Base-by-base conservation (phyloP, 2,113 vertebrate genomes). In the Zosterops lateralis region DNA sequence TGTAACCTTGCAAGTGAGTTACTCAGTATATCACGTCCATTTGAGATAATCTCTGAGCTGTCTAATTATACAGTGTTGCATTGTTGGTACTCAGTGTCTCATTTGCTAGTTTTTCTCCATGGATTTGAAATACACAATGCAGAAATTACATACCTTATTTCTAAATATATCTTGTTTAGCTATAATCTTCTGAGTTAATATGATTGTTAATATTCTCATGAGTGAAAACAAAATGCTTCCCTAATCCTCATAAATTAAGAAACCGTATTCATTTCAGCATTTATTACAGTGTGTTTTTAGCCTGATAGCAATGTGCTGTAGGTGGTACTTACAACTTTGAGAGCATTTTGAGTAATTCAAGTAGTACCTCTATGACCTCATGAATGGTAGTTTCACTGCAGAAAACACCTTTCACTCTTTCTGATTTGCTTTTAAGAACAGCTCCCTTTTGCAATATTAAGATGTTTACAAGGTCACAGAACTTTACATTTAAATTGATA, bases 191-290 rank as follows among this genome's bases (percentile, higher is more conserved):
- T 60, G 60, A 88, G 58, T 80, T 81, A 91, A 68, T 73, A 70
- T 56, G 47, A 84, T 79, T 89, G 60, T 92, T 62, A 91, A 34
- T 48, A 80, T 38, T 66, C 79, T 81, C 19, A 1, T 60, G 87
- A 95, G 42, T 90, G 32, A 83, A 95, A 91, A 28, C 3, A n/a
- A 83, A 96, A 89, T 83, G 34, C 17, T 92, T 67, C 72, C 58
- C 22, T 76, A 92, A 77, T 64, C 60, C 75, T 88, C 38, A 94
- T 83, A 81, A 95, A 91, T 93, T 87, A 89, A 42, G 42, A 73
- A 77, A 70, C 5, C 50, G 3, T 34, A 51, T 91, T 92, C 95
- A 44, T 90, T 92, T 89, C 75, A 89, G 17, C 26, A 31, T 68
- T 90, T 90, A 84, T 86, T 64, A 44, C 1, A 0, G 25, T 5